Evolutionary conservation across 2,888 invertebrate genomes (phyloP), one percentile per base, ranked within the genome.

Genomic region (Galerucella calmariensis): DNA sequence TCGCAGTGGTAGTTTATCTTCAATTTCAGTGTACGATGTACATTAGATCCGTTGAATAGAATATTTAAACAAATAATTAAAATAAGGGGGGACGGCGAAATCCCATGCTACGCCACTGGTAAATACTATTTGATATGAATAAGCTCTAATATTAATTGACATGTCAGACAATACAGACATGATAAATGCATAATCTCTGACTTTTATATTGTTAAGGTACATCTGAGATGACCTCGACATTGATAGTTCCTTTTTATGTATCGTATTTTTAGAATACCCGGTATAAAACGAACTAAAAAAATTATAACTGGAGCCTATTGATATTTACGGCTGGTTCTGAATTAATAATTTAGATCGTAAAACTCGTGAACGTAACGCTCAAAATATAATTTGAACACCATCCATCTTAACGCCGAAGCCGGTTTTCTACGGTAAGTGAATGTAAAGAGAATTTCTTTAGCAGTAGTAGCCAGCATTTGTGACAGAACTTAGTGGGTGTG

Each of bases 401-500:
- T 65, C 44, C 46, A 12, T 35, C 12, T 5, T 10, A 27, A 14
- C 27, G 2, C 41, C n/a, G 44, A 35, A 35, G 35, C 61, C 61
- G 61, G 61, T 61, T 65, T 20, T 46, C 1, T 46, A 46, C 16
- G 56, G 20, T 16, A 56, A 56, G 63, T 20, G 63, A 65, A 46
- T 44, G 63, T 16, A 65, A 46, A 41, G 63, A 65, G 46, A 46
- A 58, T 63, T 63, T 68, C 62, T 68, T 46, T 75, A 61, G 68
- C 5, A 35, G 35, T 5, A 35, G 46, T 11, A 48, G 14, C 12
- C 74, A 69, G 56, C 74, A 72, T 69, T 73, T 69, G 73, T 73
- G 70, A 63, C 63, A 70, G 70, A 72, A 46, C 27, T 14, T 41
- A 48, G 74, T 76, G 76, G 76, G 76, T 76, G 76, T 76, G 76